Conservation (phyloP, 2,888 invertebrate species). For the Heterodera filipjevi region DNA sequence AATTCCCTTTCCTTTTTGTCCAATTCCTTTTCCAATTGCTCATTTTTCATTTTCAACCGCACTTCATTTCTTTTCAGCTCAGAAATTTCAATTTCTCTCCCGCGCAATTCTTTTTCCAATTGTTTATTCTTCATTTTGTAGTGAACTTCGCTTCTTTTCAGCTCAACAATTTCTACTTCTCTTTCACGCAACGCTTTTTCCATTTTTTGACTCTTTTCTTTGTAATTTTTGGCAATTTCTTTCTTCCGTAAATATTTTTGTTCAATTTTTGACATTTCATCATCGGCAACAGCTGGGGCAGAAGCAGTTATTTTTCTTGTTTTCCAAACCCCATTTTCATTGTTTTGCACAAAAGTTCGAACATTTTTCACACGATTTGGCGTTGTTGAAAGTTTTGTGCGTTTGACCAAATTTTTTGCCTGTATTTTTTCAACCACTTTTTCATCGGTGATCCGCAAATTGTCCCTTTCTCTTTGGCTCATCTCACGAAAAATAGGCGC, state of each 20-base stretch:
- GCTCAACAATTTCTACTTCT: not conserved
- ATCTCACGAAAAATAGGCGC: not conserved
- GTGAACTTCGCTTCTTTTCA: not conserved
- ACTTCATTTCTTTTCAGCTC: not conserved
- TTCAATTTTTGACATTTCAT: not conserved
- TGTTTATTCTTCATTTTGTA: not conserved
- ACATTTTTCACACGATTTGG: not conserved
- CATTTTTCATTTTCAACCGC: not conserved
- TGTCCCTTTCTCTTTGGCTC: not conserved
- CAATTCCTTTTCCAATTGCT: not conserved
- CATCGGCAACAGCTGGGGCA: no score
- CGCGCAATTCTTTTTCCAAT: not conserved
- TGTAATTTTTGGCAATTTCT: not conserved
- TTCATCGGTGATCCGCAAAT: not conserved
- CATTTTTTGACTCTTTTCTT: not conserved
- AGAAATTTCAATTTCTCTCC: not conserved
- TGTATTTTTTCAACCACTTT: not conserved
- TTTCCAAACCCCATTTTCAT: not conserved
- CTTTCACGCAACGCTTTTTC: not conserved
- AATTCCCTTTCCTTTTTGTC: not conserved
- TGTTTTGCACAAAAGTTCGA: not conserved
- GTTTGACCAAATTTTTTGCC: not conserved
- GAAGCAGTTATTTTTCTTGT: not conserved
- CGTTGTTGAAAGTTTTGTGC: not conserved
- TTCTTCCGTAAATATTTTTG: conserved; percentile 1